These are phyloP conservation scores for Sympetrum striolatum DNA, from an alignment of 2,888 invertebrate genomes.

Conservation along the genomic window DNA sequence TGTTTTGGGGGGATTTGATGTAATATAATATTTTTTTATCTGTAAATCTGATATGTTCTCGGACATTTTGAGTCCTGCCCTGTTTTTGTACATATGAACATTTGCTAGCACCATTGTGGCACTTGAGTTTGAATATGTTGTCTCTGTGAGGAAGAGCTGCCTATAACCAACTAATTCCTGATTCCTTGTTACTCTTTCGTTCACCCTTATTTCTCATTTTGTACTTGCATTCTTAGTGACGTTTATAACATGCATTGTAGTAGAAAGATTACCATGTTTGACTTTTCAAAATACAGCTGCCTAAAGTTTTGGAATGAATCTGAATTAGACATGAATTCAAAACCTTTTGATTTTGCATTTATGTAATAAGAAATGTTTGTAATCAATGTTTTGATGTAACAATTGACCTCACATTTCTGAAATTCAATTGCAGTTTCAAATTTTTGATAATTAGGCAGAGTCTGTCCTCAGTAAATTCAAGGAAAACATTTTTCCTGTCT, in stretches of 20 bases:
- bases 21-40: slow-evolving; percentile 40
- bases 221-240: slow-evolving; percentile 17
- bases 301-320: not conserved
- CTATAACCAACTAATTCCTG: slow-evolving; percentile 29
- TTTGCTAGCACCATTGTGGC: slow-evolving; percentile 38
- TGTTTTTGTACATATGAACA: slow-evolving; percentile 36
- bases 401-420: too few species aligned
- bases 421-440: not conserved
- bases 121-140: slow-evolving; percentile 40
- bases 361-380: too few species aligned
- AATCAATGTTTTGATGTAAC: too few species aligned
- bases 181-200: not conserved
- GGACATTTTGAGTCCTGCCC: slow-evolving; percentile 25
- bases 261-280: not conserved
- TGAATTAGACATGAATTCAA: not conserved
- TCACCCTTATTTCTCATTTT: slow-evolving; percentile 9
- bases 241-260: not conserved
- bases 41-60: slow-evolving; percentile 40
- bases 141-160: slow-evolving; percentile 29
- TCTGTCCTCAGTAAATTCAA: not conserved
- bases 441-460: not conserved
- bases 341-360: too few species aligned
- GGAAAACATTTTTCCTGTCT: too few species aligned
- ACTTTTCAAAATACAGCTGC: not conserved
- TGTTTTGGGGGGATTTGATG: slow-evolving; percentile 42